Evolutionary conservation across 1,140 invertebrate species (phyloP), one percentile per base, ranked within the genome.

Genomic region (Neelides sp.): DNA sequence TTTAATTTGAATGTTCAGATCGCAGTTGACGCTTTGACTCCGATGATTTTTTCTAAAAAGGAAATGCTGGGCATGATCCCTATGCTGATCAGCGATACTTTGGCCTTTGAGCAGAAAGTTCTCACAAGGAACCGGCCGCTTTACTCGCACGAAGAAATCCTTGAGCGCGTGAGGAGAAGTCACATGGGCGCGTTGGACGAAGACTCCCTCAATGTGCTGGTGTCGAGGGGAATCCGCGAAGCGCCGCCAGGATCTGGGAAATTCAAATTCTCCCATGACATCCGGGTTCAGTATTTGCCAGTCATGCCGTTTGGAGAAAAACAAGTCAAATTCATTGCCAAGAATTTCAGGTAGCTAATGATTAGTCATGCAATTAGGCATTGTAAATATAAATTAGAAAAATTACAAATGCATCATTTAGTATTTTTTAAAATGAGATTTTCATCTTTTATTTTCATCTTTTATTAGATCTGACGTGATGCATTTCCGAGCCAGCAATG

Each of bases 221-320:
- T 59, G 50, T 41, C 50, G 5, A 36, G 57, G 15, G 57, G 57
- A 17, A 45, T 54, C 17, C 32, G 28, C 2, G 54, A 59, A 27
- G 19, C 19, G n/a, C 30, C 41, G 2, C 35, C 54, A 13, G 54
- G 50, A 1, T 50, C 53, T 19, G 53, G 50, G 10, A 46, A 30
- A 43, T 59, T 24, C 27, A 34, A 37, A 5, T 59, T 59, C 44
- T 47, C 53, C 8, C 57, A 59, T 48, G 57, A 59, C 32, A 55
- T 59, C 37, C 46, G 57, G 3, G 53, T 59, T 22, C 53, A 56
- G 19, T 55, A 53, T 37, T 26, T 59, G 24, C 53, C 57, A 3
- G 27, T 59, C 12, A 52, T 36, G 17, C 27, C 28, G 4, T 22
- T 59, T 2, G 49, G 50, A 32, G 23, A 41, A 10, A 32, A 40